Conservation (phyloP, 1,140 invertebrate species). For the Caenorhabditis brenneri region DNA sequence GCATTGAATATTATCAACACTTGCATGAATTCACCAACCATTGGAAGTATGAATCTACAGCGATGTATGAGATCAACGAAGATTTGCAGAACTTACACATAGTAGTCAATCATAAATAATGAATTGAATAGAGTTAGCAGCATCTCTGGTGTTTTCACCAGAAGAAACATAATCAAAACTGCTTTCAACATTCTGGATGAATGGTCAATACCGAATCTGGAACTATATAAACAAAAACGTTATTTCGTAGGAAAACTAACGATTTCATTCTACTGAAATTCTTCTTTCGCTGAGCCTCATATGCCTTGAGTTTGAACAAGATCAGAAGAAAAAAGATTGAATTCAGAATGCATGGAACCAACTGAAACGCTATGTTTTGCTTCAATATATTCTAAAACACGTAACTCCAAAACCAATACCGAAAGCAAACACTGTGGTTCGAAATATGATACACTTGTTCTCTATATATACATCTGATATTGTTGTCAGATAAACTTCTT, state of each 20-base stretch:
- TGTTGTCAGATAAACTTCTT: background rate
- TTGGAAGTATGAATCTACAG: background rate
- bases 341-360: background rate
- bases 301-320: background rate
- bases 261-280: background rate
- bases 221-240: background rate
- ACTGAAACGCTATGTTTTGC: background rate
- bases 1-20: background rate
- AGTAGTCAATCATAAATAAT: background rate
- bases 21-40: background rate
- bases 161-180: background rate
- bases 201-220: background rate
- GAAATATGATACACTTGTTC: background rate
- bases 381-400: background rate
- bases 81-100: background rate
- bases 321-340: background rate
- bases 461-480: background rate
- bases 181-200: background rate
- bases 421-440: background rate
- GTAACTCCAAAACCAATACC: background rate
- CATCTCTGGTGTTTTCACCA: background rate
- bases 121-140: background rate
- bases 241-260: background rate
- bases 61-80: too few relatives aligned
- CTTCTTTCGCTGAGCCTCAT: background rate